phyloP scores from a whole-genome alignment of 2,888 invertebrate genomes.

The Himalopsyche anomala region DNA sequence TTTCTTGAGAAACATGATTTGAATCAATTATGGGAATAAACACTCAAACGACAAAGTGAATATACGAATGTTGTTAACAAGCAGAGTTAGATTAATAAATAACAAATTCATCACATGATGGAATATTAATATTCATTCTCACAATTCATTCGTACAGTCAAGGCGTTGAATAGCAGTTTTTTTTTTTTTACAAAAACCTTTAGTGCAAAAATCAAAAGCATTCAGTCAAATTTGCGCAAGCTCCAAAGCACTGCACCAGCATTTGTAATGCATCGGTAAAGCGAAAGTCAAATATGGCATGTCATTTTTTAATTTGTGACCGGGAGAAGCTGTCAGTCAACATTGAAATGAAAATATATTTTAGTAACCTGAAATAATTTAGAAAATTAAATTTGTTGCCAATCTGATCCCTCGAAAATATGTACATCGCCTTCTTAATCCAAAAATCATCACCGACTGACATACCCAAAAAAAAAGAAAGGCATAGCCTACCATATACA shows the following conservation, averaged over 20 bases:
- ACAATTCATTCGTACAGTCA: background rate
- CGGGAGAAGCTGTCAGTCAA: background rate
- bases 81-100: too few relatives aligned
- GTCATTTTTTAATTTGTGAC: background rate
- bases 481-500: background rate
- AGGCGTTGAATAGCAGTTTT: background rate
- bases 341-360: background rate
- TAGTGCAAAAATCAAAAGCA: background rate
- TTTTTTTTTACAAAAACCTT: background rate
- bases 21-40: too few relatives aligned
- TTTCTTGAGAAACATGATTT: too few relatives aligned
- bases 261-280: slow-evolving; percentile 19
- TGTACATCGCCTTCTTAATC: background rate
- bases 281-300: slow-evolving; percentile 7
- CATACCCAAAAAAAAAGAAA: slow-evolving; percentile 19
- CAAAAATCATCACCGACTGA: slow-evolving; percentile 14
- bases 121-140: background rate
- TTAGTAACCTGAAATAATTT: slow-evolving; percentile 24
- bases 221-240: background rate
- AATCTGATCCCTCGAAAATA: background rate
- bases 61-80: too few relatives aligned
- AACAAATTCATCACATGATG: background rate
- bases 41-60: too few relatives aligned
- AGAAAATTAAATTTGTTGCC: background rate
- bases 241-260: background rate